A percentile compares a stretch with the other conserved stretches of the same genome.
Evolutionary conservation across 2,888 invertebrate genomes (phyloP).

Genomic region (Drosophila yooni): DNA sequence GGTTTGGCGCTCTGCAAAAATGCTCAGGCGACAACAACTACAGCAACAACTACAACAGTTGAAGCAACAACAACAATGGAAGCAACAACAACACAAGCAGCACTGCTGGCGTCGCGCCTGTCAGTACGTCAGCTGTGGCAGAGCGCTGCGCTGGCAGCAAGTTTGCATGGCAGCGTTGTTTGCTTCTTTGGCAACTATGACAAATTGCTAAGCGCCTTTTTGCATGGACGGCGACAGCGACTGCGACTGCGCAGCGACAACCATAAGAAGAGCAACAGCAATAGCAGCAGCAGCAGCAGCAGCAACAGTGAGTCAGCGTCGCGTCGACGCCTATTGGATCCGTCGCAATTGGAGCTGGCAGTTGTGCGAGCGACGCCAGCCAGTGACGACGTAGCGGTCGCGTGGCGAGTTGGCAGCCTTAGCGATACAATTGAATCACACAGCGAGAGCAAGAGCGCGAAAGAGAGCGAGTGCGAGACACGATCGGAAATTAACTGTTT

Average conservation of each 20-base stretch:
- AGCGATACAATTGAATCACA: slow-evolving; percentile 12
- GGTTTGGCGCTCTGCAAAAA: slow-evolving; percentile 28
- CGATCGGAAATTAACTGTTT: slow-evolving; percentile 38
- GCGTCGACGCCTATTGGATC: slow-evolving; percentile 41
- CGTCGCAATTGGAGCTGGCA: slow-evolving; percentile 49
- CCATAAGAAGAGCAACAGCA: slow-evolving; percentile 17
- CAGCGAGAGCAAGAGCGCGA: slow-evolving; percentile 12
- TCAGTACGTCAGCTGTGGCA: slow-evolving; percentile 51
- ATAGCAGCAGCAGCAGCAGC: background rate
- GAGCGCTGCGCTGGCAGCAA: slow-evolving; percentile 53
- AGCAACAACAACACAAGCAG: background rate
- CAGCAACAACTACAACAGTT: background rate
- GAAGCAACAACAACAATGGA: background rate
- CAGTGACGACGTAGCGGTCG: slow-evolving; percentile 67
- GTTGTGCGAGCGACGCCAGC: slow-evolving; percentile 60
- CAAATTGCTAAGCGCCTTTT: slow-evolving; percentile 56
- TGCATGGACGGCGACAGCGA: slow-evolving; percentile 43
- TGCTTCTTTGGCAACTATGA: slow-evolving; percentile 53
- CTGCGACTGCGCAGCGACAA: slow-evolving; percentile 44
- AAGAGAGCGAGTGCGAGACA: slow-evolving; percentile 18
- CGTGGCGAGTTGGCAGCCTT: slow-evolving; percentile 41
- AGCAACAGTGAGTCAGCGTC: slow-evolving; percentile 34
- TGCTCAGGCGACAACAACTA: background rate
- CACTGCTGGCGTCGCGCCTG: slow-evolving; percentile 23
- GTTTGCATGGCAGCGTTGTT: slow-evolving; percentile 58